Conservation (phyloP, 2,888 invertebrate species). For the Macrosiphum euphorbiae region DNA sequence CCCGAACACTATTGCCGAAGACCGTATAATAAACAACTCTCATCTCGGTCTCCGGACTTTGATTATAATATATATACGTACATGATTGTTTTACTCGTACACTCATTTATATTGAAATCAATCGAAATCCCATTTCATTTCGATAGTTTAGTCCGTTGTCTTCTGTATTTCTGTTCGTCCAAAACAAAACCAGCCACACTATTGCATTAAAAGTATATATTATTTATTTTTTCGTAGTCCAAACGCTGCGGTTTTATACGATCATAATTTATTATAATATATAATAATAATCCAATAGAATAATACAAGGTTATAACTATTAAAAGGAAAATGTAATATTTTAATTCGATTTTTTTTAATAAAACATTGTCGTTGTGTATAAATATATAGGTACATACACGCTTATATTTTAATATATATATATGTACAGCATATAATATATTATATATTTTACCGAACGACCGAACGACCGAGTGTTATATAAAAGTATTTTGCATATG, state of each 20-base stretch:
- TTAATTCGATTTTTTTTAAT: neutral
- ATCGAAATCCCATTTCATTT: conserved; percentile 1
- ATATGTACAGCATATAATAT: neutral
- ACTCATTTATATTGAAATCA: conserved; percentile 20
- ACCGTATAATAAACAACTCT: neutral
- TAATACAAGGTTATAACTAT: conserved; percentile 1
- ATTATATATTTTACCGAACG: neutral
- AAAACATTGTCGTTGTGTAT: neutral
- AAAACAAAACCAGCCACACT: neutral
- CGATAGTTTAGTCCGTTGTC: neutral
- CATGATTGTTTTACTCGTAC: neutral
- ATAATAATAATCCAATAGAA: neutral
- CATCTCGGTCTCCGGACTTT: neutral
- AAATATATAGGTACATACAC: neutral
- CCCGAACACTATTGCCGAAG: conserved; percentile 33
- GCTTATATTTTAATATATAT: neutral
- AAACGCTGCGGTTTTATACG: neutral
- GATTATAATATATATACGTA: conserved; percentile 24
- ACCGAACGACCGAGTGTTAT: neutral
- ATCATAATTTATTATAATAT: neutral
- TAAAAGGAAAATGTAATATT: neutral
- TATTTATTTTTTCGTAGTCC: neutral
- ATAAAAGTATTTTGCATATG: neutral
- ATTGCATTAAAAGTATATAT: neutral
- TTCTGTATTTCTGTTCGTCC: neutral